Conservation (phyloP, 1,140 invertebrate genomes). For the Sycobia sp. region DNA sequence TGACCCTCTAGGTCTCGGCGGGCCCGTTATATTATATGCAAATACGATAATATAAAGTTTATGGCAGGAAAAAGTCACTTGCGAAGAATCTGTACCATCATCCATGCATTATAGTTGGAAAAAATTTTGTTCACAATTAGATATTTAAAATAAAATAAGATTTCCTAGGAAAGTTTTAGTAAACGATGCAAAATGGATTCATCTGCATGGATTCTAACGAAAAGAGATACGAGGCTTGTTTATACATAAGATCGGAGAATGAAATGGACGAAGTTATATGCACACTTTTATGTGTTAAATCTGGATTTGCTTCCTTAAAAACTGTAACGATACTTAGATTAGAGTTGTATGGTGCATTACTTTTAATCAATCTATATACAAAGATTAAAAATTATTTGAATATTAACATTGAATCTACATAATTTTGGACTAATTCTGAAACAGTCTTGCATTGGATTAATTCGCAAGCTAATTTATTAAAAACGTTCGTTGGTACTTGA, state of each 20-base stretch:
- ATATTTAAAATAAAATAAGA: background rate
- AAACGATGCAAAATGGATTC: background rate
- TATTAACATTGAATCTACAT: too few species aligned
- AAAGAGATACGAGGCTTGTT: background rate
- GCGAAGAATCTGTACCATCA: conserved; percentile 26
- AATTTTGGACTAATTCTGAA: background rate
- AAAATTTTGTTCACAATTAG: conserved; percentile 7
- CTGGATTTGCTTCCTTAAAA: background rate
- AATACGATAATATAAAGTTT: conserved; percentile 24
- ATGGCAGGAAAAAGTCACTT: conserved; percentile 16
- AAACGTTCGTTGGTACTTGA: conserved; percentile 26
- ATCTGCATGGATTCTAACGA: conserved; percentile 28
- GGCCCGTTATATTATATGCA: conserved; percentile 11
- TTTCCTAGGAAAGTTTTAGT: background rate
- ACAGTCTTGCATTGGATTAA: background rate
- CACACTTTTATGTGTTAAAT: background rate
- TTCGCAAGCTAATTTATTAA: background rate
- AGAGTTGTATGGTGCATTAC: background rate
- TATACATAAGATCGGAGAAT: background rate
- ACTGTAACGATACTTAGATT: background rate
- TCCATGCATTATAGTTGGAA: conserved; percentile 15
- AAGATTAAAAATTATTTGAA: background rate
- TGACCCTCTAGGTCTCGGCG: conserved; percentile 24
- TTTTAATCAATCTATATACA: background rate
- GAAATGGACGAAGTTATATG: too few species aligned